Conservation (phyloP, 2,113 vertebrate species). For the Neopipo cinnamomea region DNA sequence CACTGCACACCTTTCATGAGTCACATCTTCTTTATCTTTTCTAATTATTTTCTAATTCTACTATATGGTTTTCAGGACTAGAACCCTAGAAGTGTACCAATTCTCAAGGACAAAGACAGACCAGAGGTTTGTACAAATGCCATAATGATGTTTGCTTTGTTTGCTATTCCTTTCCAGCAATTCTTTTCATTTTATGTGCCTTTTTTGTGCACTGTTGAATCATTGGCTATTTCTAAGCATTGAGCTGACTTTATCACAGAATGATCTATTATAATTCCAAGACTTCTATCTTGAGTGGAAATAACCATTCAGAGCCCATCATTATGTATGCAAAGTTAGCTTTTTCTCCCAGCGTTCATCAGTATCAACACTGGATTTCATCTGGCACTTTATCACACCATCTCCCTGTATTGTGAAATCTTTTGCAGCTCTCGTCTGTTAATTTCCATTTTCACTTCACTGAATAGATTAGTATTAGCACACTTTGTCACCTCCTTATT, state of each 20-base stretch:
- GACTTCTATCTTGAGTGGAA: not conserved
- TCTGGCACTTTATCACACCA: not conserved
- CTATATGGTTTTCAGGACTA: not conserved
- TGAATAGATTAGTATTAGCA: not conserved
- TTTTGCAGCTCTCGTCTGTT: not conserved
- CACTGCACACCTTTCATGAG: not conserved
- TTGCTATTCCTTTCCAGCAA: not conserved
- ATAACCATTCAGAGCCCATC: not conserved
- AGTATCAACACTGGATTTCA: not conserved
- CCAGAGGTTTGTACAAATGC: not conserved
- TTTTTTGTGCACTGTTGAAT: not conserved
- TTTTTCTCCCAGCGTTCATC: not conserved
- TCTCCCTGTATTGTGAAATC: not conserved
- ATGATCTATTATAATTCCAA: not conserved
- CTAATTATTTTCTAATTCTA: not conserved
- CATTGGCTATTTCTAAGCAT: not conserved
- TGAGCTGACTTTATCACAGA: not conserved
- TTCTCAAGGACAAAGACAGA: not conserved
- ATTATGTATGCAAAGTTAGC: not conserved
- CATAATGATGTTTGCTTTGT: not conserved
- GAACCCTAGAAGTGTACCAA: not conserved
- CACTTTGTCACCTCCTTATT: not conserved
- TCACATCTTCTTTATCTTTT: not conserved
- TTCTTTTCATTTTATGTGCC: not conserved
- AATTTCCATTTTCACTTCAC: not conserved